Evolutionary conservation across 2,797 vertebrate species (phyloP).

Genomic region (Pelobates cultripes): DNA sequence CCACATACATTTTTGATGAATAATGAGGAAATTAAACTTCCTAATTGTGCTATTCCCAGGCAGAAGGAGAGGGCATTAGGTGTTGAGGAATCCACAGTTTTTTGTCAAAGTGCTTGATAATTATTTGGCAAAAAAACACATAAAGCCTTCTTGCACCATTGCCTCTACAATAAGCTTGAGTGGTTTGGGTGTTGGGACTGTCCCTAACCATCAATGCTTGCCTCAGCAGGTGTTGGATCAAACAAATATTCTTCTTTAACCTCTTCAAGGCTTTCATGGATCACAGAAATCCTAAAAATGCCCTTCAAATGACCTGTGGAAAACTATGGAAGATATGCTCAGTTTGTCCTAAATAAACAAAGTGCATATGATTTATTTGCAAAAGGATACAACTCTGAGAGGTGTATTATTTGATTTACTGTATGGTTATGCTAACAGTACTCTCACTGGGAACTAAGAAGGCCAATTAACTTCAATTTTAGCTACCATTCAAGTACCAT

Average conservation of each 20-base stretch:
- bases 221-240: constrained; percentile 96
- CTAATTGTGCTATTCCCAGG: too few species aligned
- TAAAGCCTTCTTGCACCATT: too few species aligned
- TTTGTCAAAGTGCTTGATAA: too few species aligned
- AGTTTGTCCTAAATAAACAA: constrained; percentile 82
- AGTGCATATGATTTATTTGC: constrained; percentile 72
- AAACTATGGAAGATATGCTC: constrained; percentile 85
- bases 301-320: constrained; percentile 88
- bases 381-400: constrained; percentile 65
- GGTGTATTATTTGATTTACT: background rate
- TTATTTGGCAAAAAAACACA: too few species aligned
- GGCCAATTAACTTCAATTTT: background rate
- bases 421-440: background rate
- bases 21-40: too few species aligned
- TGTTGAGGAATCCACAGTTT: too few species aligned
- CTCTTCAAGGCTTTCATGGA: constrained; percentile 81
- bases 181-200: too few species aligned
- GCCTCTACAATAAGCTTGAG: too few species aligned
- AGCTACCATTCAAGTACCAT: background rate
- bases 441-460: background rate
- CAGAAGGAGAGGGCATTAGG: too few species aligned
- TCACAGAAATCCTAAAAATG: constrained; percentile 86
- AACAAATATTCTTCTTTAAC: constrained; percentile 86
- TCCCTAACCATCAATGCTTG: constrained; percentile 71
- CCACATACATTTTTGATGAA: too few species aligned